A percentile compares a stretch with the other conserved stretches of the same genome.
phyloP scores from a whole-genome alignment of 2,888 invertebrate species.

The Oxyteleia sp. region DNA sequence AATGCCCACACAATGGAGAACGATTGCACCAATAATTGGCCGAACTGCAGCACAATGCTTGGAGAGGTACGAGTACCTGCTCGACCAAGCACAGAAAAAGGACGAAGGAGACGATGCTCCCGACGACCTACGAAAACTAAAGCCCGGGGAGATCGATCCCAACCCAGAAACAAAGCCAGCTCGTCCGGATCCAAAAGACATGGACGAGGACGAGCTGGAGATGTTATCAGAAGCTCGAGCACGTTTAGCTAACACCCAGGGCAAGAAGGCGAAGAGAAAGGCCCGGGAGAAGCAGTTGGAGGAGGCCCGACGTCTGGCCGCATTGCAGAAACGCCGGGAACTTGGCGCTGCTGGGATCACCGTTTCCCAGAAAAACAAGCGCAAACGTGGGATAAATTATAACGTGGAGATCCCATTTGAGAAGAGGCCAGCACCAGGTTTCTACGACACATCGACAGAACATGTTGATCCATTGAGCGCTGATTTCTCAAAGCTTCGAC shows the following conservation, averaged over 20 bases:
- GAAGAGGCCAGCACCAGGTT: conserved; percentile 96
- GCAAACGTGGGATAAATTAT: conserved; percentile 98
- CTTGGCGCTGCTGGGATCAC: conserved; percentile 98
- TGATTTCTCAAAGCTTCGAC: conserved; percentile 95
- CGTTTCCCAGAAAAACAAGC: conserved; percentile 91
- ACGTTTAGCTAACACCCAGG: conserved; percentile 99
- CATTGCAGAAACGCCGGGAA: conserved; percentile 98
- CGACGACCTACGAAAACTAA: conserved; percentile 98
- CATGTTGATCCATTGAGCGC: conserved; percentile 95
- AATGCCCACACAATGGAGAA: conserved; percentile 99
- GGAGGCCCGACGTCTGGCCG: conserved; percentile 98
- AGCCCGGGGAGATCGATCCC: conserved; percentile 99
- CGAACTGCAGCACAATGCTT: conserved; percentile 99
- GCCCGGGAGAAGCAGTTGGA: conserved; percentile 99
- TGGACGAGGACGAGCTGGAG: conserved; percentile 99
- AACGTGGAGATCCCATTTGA: conserved; percentile 99
- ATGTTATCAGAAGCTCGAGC: conserved; percentile 99
- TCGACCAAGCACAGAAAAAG: conserved; percentile 99
- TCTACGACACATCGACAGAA: conserved; percentile 98
- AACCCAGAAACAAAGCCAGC: conserved; percentile 99
- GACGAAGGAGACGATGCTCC: conserved; percentile 97
- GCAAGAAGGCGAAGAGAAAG: conserved; percentile 97
- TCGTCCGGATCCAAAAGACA: conserved; percentile 99
- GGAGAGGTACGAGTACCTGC: conserved; percentile 98
- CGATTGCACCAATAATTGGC: conserved; percentile 99